Evolutionary conservation across 2,113 vertebrate species (phyloP).

Genomic region (Callocephalon fimbriatum): DNA sequence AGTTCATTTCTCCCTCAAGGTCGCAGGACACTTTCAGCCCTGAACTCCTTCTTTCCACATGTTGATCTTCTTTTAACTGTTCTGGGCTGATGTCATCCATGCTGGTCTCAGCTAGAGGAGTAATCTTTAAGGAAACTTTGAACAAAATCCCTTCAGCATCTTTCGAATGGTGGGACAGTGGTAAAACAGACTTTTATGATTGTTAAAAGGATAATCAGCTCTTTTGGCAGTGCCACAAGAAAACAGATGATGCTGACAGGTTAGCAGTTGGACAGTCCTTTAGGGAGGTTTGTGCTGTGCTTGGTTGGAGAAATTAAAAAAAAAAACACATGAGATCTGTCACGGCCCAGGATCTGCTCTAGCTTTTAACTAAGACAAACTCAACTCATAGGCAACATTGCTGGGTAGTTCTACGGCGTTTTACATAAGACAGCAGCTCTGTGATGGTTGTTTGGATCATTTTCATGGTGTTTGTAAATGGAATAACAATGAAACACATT

Average conservation of each 20-base stretch:
- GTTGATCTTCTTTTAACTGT: not conserved
- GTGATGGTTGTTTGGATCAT: not conserved
- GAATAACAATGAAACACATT: not conserved
- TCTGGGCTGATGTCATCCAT: conserved; percentile 21
- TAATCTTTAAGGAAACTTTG: conserved; percentile 39
- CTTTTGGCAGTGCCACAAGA: not conserved
- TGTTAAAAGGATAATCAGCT: not conserved
- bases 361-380: not conserved
- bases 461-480: not conserved
- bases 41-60: conserved; percentile 9
- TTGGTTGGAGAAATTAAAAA: not conserved
- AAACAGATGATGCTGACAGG: not conserved
- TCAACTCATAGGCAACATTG: not conserved
- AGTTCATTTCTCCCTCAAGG: not conserved
- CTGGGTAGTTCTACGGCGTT: not conserved
- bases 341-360: not conserved
- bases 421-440: not conserved
- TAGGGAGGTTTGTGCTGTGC: not conserved
- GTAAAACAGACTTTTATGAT: not conserved
- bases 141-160: not conserved
- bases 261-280: not conserved
- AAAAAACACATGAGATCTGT: not conserved
- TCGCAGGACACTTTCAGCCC: not conserved
- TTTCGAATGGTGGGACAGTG: not conserved
- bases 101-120: conserved; percentile 4